Evolutionary conservation across 2,113 vertebrate species (phyloP).

Genomic region (Chaetura pelagica): DNA sequence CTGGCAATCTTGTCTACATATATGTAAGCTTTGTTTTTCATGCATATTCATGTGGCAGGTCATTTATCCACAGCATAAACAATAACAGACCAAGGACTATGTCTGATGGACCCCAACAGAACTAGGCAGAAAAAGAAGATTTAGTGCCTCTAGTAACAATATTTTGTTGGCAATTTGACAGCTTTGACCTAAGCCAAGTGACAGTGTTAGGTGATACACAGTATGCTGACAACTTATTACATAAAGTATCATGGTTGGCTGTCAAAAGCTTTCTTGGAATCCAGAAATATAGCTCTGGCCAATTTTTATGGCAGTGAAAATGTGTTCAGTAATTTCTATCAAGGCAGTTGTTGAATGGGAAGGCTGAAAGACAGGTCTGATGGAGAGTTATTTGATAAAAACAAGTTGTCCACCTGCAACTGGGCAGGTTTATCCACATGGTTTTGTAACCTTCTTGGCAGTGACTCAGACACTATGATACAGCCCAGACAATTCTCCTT

Average conservation of each 20-base stretch:
- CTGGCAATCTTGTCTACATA: slow-evolving; percentile 4
- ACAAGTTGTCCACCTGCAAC: slow-evolving; percentile 55
- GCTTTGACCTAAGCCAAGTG: slow-evolving; percentile 65
- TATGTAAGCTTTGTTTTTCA: slow-evolving; percentile 16
- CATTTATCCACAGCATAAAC: slow-evolving; percentile 49
- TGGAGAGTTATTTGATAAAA: slow-evolving; percentile 60
- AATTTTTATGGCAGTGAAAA: slow-evolving; percentile 76
- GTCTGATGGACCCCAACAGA: slow-evolving; percentile 48
- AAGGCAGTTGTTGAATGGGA: slow-evolving; percentile 66
- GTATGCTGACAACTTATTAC: slow-evolving; percentile 75
- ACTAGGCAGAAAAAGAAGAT: slow-evolving; percentile 52
- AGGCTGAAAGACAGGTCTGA: slow-evolving; percentile 65
- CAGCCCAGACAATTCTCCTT: background rate
- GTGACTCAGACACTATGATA: background rate
- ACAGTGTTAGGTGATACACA: slow-evolving; percentile 71
- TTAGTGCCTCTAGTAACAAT: slow-evolving; percentile 50
- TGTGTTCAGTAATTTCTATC: slow-evolving; percentile 81
- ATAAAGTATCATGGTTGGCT: slow-evolving; percentile 69
- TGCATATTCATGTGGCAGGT: background rate
- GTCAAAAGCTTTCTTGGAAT: slow-evolving; percentile 79
- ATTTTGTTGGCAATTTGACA: slow-evolving; percentile 72
- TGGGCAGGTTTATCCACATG: slow-evolving; percentile 26
- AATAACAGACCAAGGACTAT: slow-evolving; percentile 53
- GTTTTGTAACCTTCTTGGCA: slow-evolving; percentile 33
- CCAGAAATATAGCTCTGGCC: slow-evolving; percentile 76